A percentile compares a stretch with the other conserved stretches of the same genome.
phyloP scores from a whole-genome alignment of 2,888 invertebrate genomes.

The Lasioglossum pauxillum region DNA sequence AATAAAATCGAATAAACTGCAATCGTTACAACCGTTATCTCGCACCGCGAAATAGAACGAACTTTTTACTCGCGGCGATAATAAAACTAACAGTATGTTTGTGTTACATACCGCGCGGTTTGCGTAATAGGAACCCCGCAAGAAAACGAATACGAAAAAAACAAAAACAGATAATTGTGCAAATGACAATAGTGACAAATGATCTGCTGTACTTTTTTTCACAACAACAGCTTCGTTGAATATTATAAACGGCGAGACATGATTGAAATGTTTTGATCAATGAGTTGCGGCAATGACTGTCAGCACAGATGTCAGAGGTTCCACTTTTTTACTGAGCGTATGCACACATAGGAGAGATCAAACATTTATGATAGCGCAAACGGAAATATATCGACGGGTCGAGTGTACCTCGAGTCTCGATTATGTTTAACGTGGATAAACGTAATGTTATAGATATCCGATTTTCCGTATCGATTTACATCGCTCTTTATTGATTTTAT shows the following conservation, averaged over 20 bases:
- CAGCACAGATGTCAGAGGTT: background rate
- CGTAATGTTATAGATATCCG: background rate
- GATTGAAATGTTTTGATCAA: background rate
- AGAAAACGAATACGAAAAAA: background rate
- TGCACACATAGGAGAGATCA: background rate
- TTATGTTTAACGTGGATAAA: slow-evolving; percentile 29
- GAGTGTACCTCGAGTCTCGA: slow-evolving; percentile 1
- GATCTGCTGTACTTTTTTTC: background rate
- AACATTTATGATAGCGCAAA: background rate
- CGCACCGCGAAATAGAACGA: background rate
- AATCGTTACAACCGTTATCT: background rate
- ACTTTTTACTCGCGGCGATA: background rate
- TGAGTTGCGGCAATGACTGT: background rate
- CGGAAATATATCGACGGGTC: background rate
- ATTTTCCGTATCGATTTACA: background rate
- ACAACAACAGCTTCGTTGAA: background rate
- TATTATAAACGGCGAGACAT: background rate
- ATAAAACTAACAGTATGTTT: background rate
- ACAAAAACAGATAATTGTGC: background rate
- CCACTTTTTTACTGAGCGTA: background rate
- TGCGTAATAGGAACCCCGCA: background rate
- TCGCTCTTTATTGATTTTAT: background rate
- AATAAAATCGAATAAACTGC: background rate
- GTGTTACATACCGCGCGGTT: background rate
- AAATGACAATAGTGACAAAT: background rate